Percentiles rank a stretch among this genome's conserved stretches.
These are phyloP conservation scores for Nasonia longicornis DNA, from an alignment of 1,140 invertebrate genomes.

Conservation along the genomic window DNA sequence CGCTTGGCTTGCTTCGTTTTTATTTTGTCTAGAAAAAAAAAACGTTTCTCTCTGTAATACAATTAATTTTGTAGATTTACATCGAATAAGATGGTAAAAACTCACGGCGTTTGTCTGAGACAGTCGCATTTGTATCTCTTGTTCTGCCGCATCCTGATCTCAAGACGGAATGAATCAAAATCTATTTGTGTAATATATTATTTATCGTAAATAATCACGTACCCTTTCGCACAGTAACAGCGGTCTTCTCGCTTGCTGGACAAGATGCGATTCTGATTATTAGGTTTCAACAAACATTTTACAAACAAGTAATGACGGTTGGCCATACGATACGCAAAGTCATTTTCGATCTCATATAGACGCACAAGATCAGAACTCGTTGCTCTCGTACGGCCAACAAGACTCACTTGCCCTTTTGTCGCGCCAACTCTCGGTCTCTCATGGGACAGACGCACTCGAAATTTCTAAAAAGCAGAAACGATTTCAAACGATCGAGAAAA, in stretches of 20 bases:
- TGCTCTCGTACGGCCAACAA: conserved; percentile 15
- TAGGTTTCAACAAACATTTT: conserved; percentile 47
- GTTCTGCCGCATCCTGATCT: conserved; percentile 16
- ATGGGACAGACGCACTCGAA: conserved; percentile 43
- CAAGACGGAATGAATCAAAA: neutral
- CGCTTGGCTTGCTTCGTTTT: neutral
- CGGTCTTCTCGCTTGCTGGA: conserved; percentile 47
- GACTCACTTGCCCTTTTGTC: conserved; percentile 53
- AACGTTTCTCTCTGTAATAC: neutral
- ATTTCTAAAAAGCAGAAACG: neutral
- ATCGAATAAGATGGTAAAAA: neutral
- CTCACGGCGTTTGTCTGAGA: neutral
- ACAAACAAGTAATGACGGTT: conserved; percentile 22
- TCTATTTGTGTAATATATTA: neutral
- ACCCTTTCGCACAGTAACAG: conserved; percentile 50
- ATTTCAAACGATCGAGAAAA: neutral
- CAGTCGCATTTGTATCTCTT: conserved; percentile 50
- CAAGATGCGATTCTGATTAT: conserved; percentile 51
- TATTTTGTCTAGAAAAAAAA: neutral
- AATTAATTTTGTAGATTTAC: neutral
- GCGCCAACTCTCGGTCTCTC: conserved; percentile 36
- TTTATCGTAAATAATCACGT: conserved; percentile 37
- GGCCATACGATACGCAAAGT: conserved; percentile 48
- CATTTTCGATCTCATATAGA: neutral
- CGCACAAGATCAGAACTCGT: neutral